phyloP scores from a whole-genome alignment of 2,888 invertebrate species.

The Tetragonisca angustula region DNA sequence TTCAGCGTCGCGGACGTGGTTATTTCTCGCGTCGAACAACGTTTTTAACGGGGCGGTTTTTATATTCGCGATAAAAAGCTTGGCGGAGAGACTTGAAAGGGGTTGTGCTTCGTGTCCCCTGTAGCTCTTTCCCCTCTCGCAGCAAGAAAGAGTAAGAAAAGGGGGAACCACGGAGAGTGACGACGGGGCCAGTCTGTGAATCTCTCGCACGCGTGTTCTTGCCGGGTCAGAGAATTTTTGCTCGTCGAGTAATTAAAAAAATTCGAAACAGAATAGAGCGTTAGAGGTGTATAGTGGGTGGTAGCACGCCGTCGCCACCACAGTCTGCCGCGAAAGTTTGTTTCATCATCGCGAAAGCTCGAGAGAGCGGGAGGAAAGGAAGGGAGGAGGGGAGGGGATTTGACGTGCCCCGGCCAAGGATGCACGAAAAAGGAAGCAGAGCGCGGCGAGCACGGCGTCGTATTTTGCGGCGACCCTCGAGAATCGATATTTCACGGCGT shows the following conservation, averaged over 20 bases:
- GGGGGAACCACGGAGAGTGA: not conserved
- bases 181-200: not conserved
- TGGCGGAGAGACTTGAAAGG: conserved; percentile 14
- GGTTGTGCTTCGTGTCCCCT: not conserved
- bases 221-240: conserved; percentile 8
- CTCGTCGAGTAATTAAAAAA: conserved; percentile 33
- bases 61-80: conserved; percentile 5
- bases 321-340: conserved; percentile 8
- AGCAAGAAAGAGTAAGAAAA: no score
- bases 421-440: not conserved
- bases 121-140: not conserved
- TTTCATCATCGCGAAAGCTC: conserved; percentile 15
- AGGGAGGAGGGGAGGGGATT: no score
- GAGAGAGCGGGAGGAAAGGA: not conserved
- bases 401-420: not conserved
- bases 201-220: not conserved
- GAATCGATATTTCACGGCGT: conserved; percentile 34
- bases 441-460: not conserved
- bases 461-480: conserved; percentile 28
- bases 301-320: not conserved
- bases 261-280: conserved; percentile 14
- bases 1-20: not conserved
- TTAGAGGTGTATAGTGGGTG: not conserved
- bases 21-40: conserved; percentile 19
- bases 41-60: not conserved